Percentiles rank a stretch among this genome's conserved stretches.
phyloP scores from a whole-genome alignment of 2,888 invertebrate species.

The Catocala sponsa region DNA sequence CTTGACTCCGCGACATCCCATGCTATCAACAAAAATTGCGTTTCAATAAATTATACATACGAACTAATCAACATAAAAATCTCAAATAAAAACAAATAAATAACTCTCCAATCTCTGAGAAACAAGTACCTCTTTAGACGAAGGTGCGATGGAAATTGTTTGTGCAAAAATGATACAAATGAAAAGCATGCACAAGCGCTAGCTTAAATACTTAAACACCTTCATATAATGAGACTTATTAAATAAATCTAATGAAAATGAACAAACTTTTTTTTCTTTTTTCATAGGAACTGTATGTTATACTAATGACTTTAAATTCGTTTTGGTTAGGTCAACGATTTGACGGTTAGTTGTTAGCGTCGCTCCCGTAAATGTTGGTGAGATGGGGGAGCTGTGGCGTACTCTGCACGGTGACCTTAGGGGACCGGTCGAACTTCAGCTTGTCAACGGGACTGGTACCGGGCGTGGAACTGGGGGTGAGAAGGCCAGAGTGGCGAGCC shows the following conservation, averaged over 20 bases:
- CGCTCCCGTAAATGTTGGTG: conserved; percentile 56
- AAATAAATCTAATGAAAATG: conserved; percentile 45
- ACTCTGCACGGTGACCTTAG: conserved; percentile 72
- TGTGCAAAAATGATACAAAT: conserved; percentile 48
- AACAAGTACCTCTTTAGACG: conserved; percentile 51
- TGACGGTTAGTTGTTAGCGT: conserved; percentile 52
- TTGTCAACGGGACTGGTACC: conserved; percentile 72
- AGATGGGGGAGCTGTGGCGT: conserved; percentile 49
- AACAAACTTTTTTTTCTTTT: conserved; percentile 56
- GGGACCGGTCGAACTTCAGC: conserved; percentile 65
- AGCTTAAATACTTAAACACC: conserved; percentile 47
- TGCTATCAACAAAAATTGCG: conserved; percentile 29
- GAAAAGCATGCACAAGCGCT: conserved; percentile 61
- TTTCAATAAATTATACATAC: conserved; percentile 50
- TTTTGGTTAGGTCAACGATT: conserved; percentile 46
- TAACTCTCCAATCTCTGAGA: conserved; percentile 49
- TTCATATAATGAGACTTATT: conserved; percentile 43
- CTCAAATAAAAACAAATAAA: conserved; percentile 55
- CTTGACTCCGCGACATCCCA: conserved; percentile 33
- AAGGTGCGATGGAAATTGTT: conserved; percentile 50
- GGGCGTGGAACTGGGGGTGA: conserved; percentile 86
- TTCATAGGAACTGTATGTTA: conserved; percentile 75
- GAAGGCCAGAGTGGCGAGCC: conserved; percentile 68
- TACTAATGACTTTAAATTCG: conserved; percentile 77
- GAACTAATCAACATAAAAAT: conserved; percentile 55